Conservation (phyloP, 1,140 invertebrate species). For the Drosophila rufa region DNA sequence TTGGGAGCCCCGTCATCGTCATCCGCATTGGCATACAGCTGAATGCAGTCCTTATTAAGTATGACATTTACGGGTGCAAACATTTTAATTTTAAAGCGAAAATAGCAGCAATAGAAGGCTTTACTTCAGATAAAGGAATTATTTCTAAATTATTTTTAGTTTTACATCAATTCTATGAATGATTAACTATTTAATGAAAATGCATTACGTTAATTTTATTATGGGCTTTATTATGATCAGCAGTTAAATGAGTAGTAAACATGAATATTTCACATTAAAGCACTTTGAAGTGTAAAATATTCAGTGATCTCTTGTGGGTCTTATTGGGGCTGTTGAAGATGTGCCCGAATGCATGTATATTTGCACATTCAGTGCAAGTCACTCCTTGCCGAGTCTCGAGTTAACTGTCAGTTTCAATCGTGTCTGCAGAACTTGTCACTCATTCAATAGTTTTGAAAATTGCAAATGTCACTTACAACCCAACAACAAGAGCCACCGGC, state of each 20-base stretch:
- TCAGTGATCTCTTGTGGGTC: slow-evolving; percentile 31
- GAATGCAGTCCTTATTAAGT: slow-evolving; percentile 47
- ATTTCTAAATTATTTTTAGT: too few species aligned
- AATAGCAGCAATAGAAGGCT: not conserved
- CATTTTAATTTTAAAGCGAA: not conserved
- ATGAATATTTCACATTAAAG: slow-evolving; percentile 4
- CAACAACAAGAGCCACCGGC: slow-evolving; percentile 47
- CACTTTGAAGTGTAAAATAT: not conserved
- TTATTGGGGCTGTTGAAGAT: slow-evolving; percentile 33
- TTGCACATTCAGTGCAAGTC: slow-evolving; percentile 33
- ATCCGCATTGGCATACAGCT: slow-evolving; percentile 10
- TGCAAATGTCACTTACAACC: slow-evolving; percentile 85
- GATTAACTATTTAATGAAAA: too few species aligned
- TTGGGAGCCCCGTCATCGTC: slow-evolving; percentile 13
- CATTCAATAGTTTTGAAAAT: slow-evolving; percentile 85
- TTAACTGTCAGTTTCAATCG: slow-evolving; percentile 84
- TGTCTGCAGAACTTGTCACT: slow-evolving; percentile 85
- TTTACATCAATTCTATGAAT: too few species aligned
- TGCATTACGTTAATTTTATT: not conserved
- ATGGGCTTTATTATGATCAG: not conserved
- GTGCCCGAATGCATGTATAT: slow-evolving; percentile 2
- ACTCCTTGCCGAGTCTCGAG: slow-evolving; percentile 45
- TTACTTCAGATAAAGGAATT: not conserved
- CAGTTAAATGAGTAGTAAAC: not conserved
- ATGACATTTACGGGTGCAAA: slow-evolving; percentile 52